phyloP scores from a whole-genome alignment of 2,888 invertebrate genomes.

The Salticus scenicus region DNA sequence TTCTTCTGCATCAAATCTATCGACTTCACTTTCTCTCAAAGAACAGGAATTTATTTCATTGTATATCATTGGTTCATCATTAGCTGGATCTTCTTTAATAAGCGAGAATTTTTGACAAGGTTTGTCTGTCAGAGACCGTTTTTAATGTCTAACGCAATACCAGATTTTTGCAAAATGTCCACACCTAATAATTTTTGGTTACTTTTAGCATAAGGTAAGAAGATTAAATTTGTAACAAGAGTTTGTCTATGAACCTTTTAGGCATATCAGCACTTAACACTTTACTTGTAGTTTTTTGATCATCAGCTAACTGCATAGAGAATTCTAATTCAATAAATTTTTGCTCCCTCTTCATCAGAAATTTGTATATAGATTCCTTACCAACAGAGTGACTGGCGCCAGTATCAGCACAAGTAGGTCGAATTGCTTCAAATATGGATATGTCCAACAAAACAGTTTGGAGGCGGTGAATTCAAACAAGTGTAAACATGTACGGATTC shows the following conservation, averaged over 20 bases:
- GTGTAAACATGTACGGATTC: too few relatives aligned
- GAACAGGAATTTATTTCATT: neutral
- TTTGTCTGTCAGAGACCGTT: neutral
- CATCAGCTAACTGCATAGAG: neutral
- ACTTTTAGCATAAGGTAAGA: neutral
- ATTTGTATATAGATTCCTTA: constrained; percentile 4
- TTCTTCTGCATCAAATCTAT: neutral
- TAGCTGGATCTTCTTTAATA: neutral
- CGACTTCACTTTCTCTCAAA: constrained; percentile 1
- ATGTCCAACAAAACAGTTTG: neutral
- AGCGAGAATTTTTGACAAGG: neutral
- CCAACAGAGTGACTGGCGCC: constrained; percentile 25
- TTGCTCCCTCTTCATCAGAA: neutral
- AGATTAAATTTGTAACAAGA: neutral
- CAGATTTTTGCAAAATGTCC: constrained; percentile 19
- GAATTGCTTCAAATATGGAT: neutral
- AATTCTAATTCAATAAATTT: neutral
- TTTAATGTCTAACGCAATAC: neutral
- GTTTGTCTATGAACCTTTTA: neutral
- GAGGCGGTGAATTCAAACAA: too few relatives aligned
- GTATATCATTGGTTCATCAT: neutral
- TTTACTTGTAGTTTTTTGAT: neutral
- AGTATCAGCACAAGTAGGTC: neutral
- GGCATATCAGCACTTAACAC: neutral
- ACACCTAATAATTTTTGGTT: neutral